Evolutionary conservation across 2,113 vertebrate species (phyloP).

Genomic region (Oreochromis aureus): DNA sequence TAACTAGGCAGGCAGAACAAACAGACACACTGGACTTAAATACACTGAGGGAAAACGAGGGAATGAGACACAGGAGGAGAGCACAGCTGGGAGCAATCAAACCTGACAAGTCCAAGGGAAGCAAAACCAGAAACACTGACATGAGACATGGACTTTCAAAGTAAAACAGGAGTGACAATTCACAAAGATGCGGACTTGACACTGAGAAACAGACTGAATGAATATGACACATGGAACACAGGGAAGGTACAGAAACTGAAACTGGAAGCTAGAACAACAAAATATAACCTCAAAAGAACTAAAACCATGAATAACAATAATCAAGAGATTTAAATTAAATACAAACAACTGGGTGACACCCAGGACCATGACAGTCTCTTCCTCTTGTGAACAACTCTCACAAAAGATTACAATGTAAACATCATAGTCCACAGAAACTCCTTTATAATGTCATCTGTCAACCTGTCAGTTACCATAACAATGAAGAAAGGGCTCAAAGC

Average conservation of each 20-base stretch:
- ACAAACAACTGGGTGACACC: neutral
- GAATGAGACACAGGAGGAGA: neutral
- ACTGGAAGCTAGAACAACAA: neutral
- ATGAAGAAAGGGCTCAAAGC: neutral
- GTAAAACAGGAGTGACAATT: neutral
- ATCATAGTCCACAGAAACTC: neutral
- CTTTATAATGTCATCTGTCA: neutral
- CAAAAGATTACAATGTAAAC: neutral
- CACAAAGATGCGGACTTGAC: neutral
- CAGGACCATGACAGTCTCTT: neutral
- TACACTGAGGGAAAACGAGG: neutral
- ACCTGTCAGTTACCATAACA: neutral
- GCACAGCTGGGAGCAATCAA: neutral
- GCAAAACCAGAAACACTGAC: neutral
- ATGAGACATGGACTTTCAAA: neutral
- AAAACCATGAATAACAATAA: neutral
- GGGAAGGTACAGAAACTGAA: neutral
- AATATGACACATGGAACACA: neutral
- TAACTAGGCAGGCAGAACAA: no score
- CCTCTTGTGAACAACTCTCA: accelerated
- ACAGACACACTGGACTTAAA: neutral
- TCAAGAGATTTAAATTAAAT: accelerated
- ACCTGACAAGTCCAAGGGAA: neutral
- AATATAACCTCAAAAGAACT: neutral
- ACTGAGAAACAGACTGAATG: neutral